Evolutionary conservation across 1,140 invertebrate genomes (phyloP), one percentile per base, ranked within the genome.

Genomic region (Drosophila bocki): DNA sequence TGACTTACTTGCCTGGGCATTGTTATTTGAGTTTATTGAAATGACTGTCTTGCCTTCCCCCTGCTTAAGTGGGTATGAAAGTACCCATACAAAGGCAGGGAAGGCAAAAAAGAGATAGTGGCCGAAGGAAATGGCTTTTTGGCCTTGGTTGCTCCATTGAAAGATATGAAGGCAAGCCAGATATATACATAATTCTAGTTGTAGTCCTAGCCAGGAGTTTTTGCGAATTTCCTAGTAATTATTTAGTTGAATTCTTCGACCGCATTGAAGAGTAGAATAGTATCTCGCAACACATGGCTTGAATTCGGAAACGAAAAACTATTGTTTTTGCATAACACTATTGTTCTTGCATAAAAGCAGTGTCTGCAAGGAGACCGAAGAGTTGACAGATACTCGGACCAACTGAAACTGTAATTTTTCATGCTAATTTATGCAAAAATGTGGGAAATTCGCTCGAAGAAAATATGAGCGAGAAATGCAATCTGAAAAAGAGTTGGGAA

Each of bases 401-500:
- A 61, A 56, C 50, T 56, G 48, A 41, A 75, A 77, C 70, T 47
- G 71, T 69, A 57, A 81, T 88, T 75, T 88, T 84, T 87, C 85
- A 87, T 87, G 85, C 69, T 81, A 79, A 87, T 90, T 81, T 88
- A 90, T 88, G 84, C 70, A 80, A 80, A 87, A 80, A 71, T 84
- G 71, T 80, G 53, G 51, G 54, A 84, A 83, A 81, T 67, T 85
- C 64, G 48, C 77, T 60, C 47, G 47, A 80, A 80, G 78, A 77
- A 80, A 84, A 85, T 57, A 71, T 75, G 65, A 58, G 77, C 29
- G 47, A 67, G 42, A 62, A 64, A 75, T 58, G 74, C 63, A 65
- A 68, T 54, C 63, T 59, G 60, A 50, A 79, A 59, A 72, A 72
- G 42, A 77, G 77, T 75, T 74, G 61, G 68, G 58, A 77, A 45